These are phyloP conservation scores for Leguminivora glycinivorella DNA, from an alignment of 1,140 invertebrate species.

Conservation along the genomic window DNA sequence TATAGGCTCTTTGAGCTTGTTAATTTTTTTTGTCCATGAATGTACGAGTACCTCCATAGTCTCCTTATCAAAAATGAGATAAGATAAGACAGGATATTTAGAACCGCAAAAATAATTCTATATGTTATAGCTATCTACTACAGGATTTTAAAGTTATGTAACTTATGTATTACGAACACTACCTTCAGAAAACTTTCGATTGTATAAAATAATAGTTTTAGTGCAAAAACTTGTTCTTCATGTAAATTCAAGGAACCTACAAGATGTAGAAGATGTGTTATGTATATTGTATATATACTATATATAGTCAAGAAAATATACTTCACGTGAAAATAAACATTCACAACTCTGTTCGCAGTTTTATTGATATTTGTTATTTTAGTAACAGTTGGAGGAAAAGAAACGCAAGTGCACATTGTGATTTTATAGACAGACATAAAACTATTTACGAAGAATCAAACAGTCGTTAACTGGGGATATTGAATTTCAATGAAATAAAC, in stretches of 20 bases:
- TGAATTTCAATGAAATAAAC: background rate
- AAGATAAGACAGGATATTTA: no score
- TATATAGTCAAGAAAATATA: background rate
- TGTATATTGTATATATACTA: no score
- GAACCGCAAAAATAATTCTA: no score
- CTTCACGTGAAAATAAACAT: slow-evolving; percentile 15
- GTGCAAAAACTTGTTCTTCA: background rate
- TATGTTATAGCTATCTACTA: no score
- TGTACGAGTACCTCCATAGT: no score
- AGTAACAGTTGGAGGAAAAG: slow-evolving; percentile 9
- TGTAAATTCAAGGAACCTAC: background rate
- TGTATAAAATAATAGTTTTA: background rate
- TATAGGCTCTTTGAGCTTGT: no score
- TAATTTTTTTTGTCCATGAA: no score
- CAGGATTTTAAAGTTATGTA: no score
- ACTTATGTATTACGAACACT: no score
- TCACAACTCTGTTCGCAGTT: background rate
- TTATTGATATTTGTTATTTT: slow-evolving; percentile 14
- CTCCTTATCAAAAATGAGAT: no score
- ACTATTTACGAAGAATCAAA: slow-evolving; percentile 8
- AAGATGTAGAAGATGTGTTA: background rate
- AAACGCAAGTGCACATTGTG: slow-evolving; percentile 8
- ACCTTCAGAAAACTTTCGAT: no score
- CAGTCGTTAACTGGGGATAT: slow-evolving; percentile 12
- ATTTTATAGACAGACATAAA: slow-evolving; percentile 22